Base-by-base conservation (phyloP, 1,140 invertebrate genomes). In the Pseudomyrmex dendroicus region DNA sequence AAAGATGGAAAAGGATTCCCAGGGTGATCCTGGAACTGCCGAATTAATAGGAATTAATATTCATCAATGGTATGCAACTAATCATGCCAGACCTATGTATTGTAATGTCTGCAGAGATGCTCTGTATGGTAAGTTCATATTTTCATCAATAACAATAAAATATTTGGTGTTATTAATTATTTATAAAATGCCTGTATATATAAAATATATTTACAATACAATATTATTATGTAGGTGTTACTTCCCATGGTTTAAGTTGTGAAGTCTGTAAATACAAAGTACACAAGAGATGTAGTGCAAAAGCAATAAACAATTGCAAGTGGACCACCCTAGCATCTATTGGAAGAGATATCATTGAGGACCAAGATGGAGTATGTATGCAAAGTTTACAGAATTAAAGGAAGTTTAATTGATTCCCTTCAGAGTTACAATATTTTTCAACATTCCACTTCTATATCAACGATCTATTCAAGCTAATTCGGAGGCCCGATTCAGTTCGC, bases 201-300 rank as follows among this genome's bases (percentile, higher is more conserved):
- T 35, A 35, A 35, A 35, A 35, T 35, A 50, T 13, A 52, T 17
- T 46, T 25, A 17, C n/a, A 62, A n/a, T 1, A 52, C 35, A 12
- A 1, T 70, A 25, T 25, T 35, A 15, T 70, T 70, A 13, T 25
- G 35, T 86, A 92, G 98, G 98, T 56, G 98, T 99, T 20, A 98
- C 98, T 1, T 98, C 98, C 56, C 98, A 99, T 92, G 98, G 98
- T 44, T 95, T 99, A 17, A 98, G 98, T 86, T 99, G 98, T 94
- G 98, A 99, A 95, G 97, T 99, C 10, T 99, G 98, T 95, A 99
- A 99, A 95, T 98, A 97, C 94, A 99, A 99, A 94, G 97, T 98
- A 46, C 98, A 99, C 94, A 99, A 99, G 94, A 95, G 97, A 73
- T 99, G 98, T 94, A 98, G 98, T 0, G 95, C 97, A 54, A 98